These are phyloP conservation scores for Cheilinus undulatus DNA, from an alignment of 2,113 vertebrate genomes.

Conservation along the genomic window DNA sequence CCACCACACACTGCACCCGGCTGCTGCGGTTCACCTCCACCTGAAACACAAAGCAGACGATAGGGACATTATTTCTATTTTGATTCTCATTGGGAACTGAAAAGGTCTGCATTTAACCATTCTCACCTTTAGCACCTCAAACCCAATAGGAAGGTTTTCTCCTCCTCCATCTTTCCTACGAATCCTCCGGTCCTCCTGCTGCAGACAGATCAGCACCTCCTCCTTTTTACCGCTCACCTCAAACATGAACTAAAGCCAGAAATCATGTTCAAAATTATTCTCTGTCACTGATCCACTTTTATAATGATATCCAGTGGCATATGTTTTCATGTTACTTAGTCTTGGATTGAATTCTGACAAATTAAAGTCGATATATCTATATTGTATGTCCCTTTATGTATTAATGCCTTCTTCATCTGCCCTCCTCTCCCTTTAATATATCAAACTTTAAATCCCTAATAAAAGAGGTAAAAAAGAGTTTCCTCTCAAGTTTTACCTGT, in stretches of 20 bases:
- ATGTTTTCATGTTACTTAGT: no score
- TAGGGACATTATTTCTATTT: accelerated
- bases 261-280: neutral
- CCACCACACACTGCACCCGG: constrained; percentile 80
- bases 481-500: constrained; percentile 74
- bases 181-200: constrained; percentile 86
- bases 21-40: constrained; percentile 85
- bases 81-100: neutral
- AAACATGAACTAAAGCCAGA: constrained; percentile 82
- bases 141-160: constrained; percentile 87
- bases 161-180: constrained; percentile 81
- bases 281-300: no score
- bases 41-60: constrained; percentile 43
- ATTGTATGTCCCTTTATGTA: no score
- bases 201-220: constrained; percentile 85
- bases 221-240: constrained; percentile 77
- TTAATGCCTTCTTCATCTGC: no score
- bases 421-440: no score
- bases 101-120: neutral
- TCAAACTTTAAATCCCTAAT: no score
- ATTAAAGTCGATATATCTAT: no score
- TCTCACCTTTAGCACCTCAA: constrained; percentile 85
- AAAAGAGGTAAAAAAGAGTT: no score
- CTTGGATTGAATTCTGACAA: no score
- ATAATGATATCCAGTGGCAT: no score